Evolutionary conservation across 2,113 vertebrate species (phyloP).

Genomic region (Tragelaphus buxtoni): DNA sequence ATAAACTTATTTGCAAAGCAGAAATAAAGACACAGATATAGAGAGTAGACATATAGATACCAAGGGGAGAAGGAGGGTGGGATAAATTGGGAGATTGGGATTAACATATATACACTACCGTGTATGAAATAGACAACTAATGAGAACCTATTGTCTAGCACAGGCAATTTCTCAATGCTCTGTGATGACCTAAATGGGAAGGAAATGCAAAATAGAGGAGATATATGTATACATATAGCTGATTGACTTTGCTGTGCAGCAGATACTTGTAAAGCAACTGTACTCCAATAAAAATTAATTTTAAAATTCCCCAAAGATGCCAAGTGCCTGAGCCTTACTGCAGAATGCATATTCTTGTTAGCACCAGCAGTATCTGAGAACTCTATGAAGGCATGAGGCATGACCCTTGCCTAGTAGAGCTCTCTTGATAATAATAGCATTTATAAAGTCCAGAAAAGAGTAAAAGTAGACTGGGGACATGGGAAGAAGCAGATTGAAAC

Average conservation of each 20-base stretch:
- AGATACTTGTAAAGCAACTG: background rate
- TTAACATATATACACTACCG: background rate
- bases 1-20: background rate
- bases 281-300: background rate
- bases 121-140: background rate
- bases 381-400: background rate
- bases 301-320: background rate
- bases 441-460: background rate
- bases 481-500: background rate
- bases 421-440: background rate
- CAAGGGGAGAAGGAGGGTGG: background rate
- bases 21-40: background rate
- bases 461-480: background rate
- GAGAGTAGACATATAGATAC: background rate
- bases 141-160: background rate
- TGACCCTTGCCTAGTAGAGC: background rate
- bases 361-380: background rate
- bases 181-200: background rate
- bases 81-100: background rate
- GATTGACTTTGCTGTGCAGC: background rate
- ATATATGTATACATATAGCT: background rate
- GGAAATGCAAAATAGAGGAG: background rate
- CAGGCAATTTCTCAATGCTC: background rate
- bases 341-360: background rate
- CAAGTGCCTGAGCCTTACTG: background rate